These are phyloP conservation scores for Thera britannica DNA, from an alignment of 2,888 invertebrate species.

Conservation along the genomic window DNA sequence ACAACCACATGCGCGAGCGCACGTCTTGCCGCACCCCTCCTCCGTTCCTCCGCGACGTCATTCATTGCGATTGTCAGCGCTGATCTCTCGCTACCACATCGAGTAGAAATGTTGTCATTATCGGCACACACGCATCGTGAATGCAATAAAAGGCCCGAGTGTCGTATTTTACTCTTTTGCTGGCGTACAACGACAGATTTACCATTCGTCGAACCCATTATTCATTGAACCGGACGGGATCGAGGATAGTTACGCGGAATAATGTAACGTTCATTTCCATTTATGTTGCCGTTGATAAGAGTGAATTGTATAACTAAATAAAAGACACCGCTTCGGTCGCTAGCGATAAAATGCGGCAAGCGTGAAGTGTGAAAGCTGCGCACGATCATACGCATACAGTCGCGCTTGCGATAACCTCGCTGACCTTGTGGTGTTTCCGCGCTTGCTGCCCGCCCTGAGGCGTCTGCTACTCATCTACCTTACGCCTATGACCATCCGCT, in stretches of 20 bases:
- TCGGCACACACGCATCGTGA: conserved; percentile 73
- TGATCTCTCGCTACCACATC: conserved; percentile 78
- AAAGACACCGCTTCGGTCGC: conserved; percentile 53
- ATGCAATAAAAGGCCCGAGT: conserved; percentile 70
- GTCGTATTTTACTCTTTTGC: conserved; percentile 58
- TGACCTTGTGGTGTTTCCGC: conserved; percentile 67
- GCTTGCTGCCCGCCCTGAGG: conserved; percentile 47
- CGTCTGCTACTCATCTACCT: conserved; percentile 30
- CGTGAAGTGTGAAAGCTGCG: conserved; percentile 65
- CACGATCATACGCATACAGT: conserved; percentile 47
- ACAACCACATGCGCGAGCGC: conserved; percentile 79
- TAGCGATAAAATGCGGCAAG: conserved; percentile 52
- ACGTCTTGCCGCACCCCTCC: conserved; percentile 64
- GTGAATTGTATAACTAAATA: conserved; percentile 44
- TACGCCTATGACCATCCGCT: conserved; percentile 25
- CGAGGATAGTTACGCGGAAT: conserved; percentile 52
- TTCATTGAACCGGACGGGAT: conserved; percentile 38
- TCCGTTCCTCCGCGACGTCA: conserved; percentile 70
- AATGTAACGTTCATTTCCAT: conserved; percentile 48
- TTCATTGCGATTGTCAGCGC: conserved; percentile 81
- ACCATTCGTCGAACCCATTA: conserved; percentile 51
- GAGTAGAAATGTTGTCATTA: conserved; percentile 82
- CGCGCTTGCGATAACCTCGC: conserved; percentile 63
- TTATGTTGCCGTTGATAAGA: conserved; percentile 44
- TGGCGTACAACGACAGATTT: conserved; percentile 61